A percentile compares a stretch with the other conserved stretches of the same genome.
phyloP scores from a whole-genome alignment of 2,888 invertebrate species.

The Nasonovia ribisnigri region DNA sequence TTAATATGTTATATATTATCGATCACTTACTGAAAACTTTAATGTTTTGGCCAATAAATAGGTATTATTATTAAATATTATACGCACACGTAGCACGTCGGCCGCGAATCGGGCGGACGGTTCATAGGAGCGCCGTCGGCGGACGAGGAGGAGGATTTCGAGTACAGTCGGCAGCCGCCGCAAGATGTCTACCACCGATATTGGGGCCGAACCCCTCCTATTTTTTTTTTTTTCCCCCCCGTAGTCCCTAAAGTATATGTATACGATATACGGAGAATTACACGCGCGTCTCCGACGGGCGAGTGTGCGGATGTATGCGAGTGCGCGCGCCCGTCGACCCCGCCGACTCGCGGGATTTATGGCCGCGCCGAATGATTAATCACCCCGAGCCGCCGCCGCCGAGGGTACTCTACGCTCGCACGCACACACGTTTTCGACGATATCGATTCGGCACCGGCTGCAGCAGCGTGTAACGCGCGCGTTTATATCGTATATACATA shows the following conservation, averaged over 20 bases:
- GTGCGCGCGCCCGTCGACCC: constrained; percentile 66
- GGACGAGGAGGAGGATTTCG: constrained; percentile 12
- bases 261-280: neutral
- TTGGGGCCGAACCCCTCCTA: constrained; percentile 52
- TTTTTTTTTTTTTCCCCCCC: constrained; percentile 20
- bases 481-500: no score
- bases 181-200: constrained; percentile 66
- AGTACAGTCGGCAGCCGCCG: neutral
- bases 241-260: constrained; percentile 19
- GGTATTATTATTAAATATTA: no score
- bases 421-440: constrained; percentile 19
- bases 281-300: constrained; percentile 74
- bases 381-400: constrained; percentile 66
- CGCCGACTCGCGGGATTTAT: constrained; percentile 63
- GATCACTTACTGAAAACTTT: no score
- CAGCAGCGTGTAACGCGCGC: constrained; percentile 35
- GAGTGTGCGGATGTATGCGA: constrained; percentile 53
- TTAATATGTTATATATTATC: no score
- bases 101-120: constrained; percentile 39
- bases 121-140: neutral
- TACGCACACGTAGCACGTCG: no score
- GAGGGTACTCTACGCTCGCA: constrained; percentile 53
- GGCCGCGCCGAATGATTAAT: constrained; percentile 67
- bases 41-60: no score
- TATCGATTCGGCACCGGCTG: constrained; percentile 63